Evolutionary conservation across 1,140 invertebrate species (phyloP).

Genomic region (Plodia interpunctella): DNA sequence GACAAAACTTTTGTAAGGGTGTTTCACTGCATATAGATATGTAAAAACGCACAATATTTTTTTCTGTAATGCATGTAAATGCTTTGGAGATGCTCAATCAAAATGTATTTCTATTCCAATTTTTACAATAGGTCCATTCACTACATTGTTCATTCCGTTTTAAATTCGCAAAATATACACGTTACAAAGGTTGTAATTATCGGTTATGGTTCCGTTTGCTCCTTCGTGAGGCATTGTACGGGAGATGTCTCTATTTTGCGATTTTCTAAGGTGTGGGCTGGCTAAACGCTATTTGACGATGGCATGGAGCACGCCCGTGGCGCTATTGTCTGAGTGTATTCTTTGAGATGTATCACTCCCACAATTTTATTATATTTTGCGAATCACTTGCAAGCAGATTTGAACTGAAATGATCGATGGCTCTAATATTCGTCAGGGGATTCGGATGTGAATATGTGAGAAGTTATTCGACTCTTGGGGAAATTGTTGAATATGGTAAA

Average conservation of each 20-base stretch:
- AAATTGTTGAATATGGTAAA: constrained; percentile 15
- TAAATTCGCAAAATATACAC: constrained; percentile 43
- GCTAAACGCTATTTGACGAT: constrained; percentile 75
- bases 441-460: constrained; percentile 34
- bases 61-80: background rate
- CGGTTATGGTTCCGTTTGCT: constrained; percentile 56
- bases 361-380: constrained; percentile 68
- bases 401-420: constrained; percentile 63
- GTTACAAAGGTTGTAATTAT: constrained; percentile 72
- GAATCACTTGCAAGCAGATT: constrained; percentile 57
- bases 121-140: constrained; percentile 25
- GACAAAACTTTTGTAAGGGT: no score
- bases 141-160: constrained; percentile 40
- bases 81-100: constrained; percentile 26
- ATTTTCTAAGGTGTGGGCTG: constrained; percentile 74
- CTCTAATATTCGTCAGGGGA: constrained; percentile 32
- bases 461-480: constrained; percentile 66
- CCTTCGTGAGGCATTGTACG: constrained; percentile 55
- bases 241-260: constrained; percentile 72
- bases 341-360: constrained; percentile 69
- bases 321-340: constrained; percentile 51
- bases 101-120: constrained; percentile 31
- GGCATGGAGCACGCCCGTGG: constrained; percentile 62
- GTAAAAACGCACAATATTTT: no score
- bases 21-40: background rate